Evolutionary conservation across 2,888 invertebrate genomes (phyloP).

Genomic region (Cantharis rufa): DNA sequence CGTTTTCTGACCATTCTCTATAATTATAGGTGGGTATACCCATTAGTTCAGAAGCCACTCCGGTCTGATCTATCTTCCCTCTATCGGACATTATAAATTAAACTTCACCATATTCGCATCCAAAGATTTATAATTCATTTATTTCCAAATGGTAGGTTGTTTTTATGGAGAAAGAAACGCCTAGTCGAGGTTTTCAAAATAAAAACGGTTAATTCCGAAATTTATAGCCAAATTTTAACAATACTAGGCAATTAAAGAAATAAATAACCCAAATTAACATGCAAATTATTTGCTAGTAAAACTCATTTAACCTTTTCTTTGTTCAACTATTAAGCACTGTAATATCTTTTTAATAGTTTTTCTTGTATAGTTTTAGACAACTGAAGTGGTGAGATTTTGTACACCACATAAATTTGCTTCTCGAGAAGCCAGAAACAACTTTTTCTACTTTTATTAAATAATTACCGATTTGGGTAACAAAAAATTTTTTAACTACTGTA

Average conservation of each 20-base stretch:
- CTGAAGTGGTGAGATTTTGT: background rate
- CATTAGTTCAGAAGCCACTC: background rate
- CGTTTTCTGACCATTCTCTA: background rate
- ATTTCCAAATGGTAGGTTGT: background rate
- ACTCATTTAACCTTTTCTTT: background rate
- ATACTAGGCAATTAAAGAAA: background rate
- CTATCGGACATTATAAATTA: background rate
- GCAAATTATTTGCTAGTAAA: constrained; percentile 5
- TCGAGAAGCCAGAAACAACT: background rate
- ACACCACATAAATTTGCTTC: background rate
- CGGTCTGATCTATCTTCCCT: background rate
- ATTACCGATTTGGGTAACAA: background rate
- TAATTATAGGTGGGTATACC: background rate
- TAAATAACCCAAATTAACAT: constrained; percentile 5
- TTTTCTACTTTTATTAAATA: background rate
- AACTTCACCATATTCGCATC: background rate
- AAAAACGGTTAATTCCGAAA: background rate
- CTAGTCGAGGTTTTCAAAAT: background rate
- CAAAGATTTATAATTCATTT: background rate
- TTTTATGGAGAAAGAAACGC: background rate
- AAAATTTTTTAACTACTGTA: background rate
- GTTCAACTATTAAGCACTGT: background rate
- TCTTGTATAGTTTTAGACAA: background rate
- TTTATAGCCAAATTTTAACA: background rate
- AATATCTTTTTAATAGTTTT: background rate